Percentiles rank a stretch among this genome's conserved stretches.
Conservation (phyloP, 1,140 invertebrate genomes). For the Drosophila equinoxialis region DNA sequence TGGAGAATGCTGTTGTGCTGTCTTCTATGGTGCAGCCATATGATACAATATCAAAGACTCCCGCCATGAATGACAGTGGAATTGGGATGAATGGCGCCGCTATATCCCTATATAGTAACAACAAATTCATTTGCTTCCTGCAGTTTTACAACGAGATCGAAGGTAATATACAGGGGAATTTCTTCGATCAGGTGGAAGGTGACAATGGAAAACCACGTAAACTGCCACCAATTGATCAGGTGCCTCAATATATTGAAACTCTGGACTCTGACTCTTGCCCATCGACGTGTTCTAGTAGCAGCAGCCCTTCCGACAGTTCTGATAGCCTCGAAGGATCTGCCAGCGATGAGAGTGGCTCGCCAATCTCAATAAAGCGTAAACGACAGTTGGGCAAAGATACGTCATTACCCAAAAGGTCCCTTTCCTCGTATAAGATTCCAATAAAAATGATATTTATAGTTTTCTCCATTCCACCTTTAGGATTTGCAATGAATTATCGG, state of each 20-base stretch:
- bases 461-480: background rate
- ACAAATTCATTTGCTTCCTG: conserved; percentile 33
- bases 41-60: background rate
- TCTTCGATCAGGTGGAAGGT: conserved; percentile 15
- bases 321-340: background rate
- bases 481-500: background rate
- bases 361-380: background rate
- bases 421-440: background rate
- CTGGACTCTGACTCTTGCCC: background rate
- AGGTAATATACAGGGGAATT: conserved; percentile 25
- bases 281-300: background rate
- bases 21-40: conserved; percentile 15
- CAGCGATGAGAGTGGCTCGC: background rate
- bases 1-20: conserved; percentile 18
- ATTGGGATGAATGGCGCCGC: conserved; percentile 26
- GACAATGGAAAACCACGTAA: background rate
- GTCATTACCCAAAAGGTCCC: background rate
- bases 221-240: conserved; percentile 1
- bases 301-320: background rate
- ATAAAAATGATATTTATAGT: background rate
- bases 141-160: conserved; percentile 38
- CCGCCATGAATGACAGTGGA: background rate
- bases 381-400: background rate
- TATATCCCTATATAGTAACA: conserved; percentile 28
- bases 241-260: background rate